Evolutionary conservation across 2,888 invertebrate genomes (phyloP).

Genomic region (Metallyticus violacea): DNA sequence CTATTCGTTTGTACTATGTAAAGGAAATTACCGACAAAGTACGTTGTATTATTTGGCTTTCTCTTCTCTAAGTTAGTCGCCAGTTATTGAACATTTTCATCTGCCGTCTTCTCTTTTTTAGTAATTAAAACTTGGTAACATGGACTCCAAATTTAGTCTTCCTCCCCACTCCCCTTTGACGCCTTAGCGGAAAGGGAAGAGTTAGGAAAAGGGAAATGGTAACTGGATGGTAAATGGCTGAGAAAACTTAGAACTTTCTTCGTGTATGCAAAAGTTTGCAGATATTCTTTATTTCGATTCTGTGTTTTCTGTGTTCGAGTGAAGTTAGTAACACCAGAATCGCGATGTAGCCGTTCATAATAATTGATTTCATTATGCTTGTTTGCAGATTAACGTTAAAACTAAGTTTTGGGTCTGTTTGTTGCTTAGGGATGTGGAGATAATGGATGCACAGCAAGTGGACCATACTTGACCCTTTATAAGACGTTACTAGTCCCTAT

Average conservation of each 20-base stretch:
- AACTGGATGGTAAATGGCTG: neutral
- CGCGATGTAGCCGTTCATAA: neutral
- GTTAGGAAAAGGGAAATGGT: neutral
- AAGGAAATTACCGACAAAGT: no score
- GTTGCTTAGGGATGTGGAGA: neutral
- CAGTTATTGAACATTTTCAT: neutral
- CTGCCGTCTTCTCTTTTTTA: neutral
- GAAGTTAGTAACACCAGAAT: neutral
- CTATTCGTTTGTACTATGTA: no score
- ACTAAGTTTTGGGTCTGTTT: neutral
- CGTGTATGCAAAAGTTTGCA: neutral
- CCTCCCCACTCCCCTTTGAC: no score
- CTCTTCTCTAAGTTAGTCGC: neutral
- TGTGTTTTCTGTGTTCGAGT: neutral
- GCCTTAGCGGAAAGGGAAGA: neutral
- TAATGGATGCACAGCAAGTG: neutral
- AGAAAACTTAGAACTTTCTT: neutral
- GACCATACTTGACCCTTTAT: no score
- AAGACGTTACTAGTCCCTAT: no score
- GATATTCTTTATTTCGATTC: neutral
- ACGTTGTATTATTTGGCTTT: no score
- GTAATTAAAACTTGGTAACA: neutral
- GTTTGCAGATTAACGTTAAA: no score
- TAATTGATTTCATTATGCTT: neutral
- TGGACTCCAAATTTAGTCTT: neutral